Base-by-base conservation (phyloP, 2,113 vertebrate species). In the Mystacornis crossleyi region DNA sequence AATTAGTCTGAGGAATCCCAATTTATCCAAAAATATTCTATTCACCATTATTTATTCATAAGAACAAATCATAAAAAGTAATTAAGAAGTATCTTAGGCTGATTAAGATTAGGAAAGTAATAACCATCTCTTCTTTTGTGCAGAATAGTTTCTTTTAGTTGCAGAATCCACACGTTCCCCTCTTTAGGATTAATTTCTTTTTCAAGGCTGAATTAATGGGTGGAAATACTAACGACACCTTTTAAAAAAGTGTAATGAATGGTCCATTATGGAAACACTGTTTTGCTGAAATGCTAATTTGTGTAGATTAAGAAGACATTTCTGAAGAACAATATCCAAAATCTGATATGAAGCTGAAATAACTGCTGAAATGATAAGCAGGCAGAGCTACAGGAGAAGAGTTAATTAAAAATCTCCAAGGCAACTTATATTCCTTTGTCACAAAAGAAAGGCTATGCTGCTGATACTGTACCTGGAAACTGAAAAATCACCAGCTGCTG, bases 391-490 rank as follows among this genome's bases (percentile, higher is more conserved):
- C 78, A 84, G 93, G 89, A 97, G 95, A 97, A 96, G 96, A 97
- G 96, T 97, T 97, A 97, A 97, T 97, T 97, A 97, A 97, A 97
- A 97, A 97, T 97, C 97, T 97, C 97, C 97, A 97, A 93, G 97
- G 97, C 95, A 97, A 97, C 97, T 97, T 96, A 83, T 96, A 95
- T 93, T 96, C 94, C 94, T 97, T 97, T 97, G 96, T 97, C 96
- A 97, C 92, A 93, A 93, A 95, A 95, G 78, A 97, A 97, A 94
- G 51, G 89, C 85, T 94, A 54, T 83, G 93, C 81, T 95, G 70
- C 86, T 91, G 95, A 95, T 94, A 97, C 61, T 86, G 88, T 97
- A 97, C 96, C 97, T 97, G 94, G 86, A 95, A 96, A 94, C 94
- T 86, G 93, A 90, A 97, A 95, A 96, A 91, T 81, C 86, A 81